Percentiles rank a stretch among this genome's conserved stretches.
These are phyloP conservation scores for Tympanuchus pallidicinctus DNA, from an alignment of 2,113 vertebrate species.

Conservation along the genomic window DNA sequence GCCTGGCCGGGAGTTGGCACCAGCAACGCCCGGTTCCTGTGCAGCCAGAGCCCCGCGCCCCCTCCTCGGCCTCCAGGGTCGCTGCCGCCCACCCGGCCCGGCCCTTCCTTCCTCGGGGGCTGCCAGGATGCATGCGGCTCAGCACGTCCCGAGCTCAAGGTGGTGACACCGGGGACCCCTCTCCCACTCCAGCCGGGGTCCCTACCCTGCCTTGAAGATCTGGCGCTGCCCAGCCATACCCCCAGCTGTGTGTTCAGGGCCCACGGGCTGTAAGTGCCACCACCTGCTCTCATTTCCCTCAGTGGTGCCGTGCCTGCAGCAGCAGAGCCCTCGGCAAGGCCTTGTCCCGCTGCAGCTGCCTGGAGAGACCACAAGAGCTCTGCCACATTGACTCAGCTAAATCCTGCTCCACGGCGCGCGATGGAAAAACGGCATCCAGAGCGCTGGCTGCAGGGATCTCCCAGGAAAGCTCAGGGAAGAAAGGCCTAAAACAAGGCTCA, in stretches of 20 bases:
- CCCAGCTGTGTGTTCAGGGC: no score
- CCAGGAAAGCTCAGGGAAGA: background rate
- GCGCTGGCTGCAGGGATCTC: rapidly evolving
- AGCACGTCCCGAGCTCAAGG: rapidly evolving
- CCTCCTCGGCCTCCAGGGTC: rapidly evolving
- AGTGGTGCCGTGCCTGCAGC: rapidly evolving
- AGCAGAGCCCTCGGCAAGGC: rapidly evolving
- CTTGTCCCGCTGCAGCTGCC: background rate
- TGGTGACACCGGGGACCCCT: rapidly evolving
- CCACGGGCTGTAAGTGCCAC: background rate
- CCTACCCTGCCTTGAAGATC: background rate
- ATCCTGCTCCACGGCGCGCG: background rate
- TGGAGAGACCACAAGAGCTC: background rate
- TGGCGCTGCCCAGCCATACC: background rate
- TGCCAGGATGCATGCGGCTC: background rate
- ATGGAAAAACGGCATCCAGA: background rate
- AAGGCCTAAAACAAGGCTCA: background rate
- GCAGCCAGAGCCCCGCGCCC: background rate
- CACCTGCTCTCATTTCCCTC: background rate
- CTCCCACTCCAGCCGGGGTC: background rate
- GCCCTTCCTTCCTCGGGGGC: background rate
- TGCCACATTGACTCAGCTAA: conserved; percentile 56
- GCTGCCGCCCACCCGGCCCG: background rate
- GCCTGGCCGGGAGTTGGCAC: background rate
- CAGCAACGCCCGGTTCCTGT: conserved; percentile 57